These are phyloP conservation scores for Telenomus remus DNA, from an alignment of 1,140 invertebrate genomes.

Conservation along the genomic window DNA sequence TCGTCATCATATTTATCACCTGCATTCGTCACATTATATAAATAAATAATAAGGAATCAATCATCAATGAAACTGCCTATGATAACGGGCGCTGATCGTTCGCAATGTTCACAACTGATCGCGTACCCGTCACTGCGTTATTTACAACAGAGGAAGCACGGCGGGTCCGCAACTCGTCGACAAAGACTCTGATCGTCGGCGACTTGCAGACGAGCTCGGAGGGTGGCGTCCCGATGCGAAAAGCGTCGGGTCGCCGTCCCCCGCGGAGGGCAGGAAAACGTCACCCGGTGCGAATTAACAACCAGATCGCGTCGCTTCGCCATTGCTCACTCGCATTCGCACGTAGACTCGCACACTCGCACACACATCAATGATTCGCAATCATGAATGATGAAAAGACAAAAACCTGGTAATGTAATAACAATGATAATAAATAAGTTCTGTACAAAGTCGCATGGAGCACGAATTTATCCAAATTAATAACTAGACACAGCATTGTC, in stretches of 20 bases:
- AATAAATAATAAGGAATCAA: constrained; percentile 65
- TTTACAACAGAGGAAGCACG: constrained; percentile 21
- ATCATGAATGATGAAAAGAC: constrained; percentile 66
- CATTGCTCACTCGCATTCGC: not conserved
- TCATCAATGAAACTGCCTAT: constrained; percentile 59
- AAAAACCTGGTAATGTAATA: constrained; percentile 62
- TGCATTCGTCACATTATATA: constrained; percentile 65
- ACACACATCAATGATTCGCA: constrained; percentile 40
- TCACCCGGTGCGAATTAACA: not conserved
- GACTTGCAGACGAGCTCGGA: constrained; percentile 8
- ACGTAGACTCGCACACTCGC: constrained; percentile 4
- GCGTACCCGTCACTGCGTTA: constrained; percentile 17
- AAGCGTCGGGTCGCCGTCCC: constrained; percentile 1
- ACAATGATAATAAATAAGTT: constrained; percentile 77
- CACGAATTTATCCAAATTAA: constrained; percentile 62
- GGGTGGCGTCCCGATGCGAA: not conserved
- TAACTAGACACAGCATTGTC: constrained; percentile 61
- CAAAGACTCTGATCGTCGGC: constrained; percentile 10
- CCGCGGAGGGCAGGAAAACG: not conserved
- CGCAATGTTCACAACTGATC: constrained; percentile 29
- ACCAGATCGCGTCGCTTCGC: constrained; percentile 15
- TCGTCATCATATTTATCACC: constrained; percentile 58
- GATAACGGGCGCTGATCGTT: constrained; percentile 66
- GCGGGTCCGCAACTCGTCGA: constrained; percentile 8
- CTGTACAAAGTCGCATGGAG: constrained; percentile 73